Evolutionary conservation across 1,140 invertebrate species (phyloP), one percentile per base, ranked within the genome.

Genomic region (Dolichoris vasculosae): DNA sequence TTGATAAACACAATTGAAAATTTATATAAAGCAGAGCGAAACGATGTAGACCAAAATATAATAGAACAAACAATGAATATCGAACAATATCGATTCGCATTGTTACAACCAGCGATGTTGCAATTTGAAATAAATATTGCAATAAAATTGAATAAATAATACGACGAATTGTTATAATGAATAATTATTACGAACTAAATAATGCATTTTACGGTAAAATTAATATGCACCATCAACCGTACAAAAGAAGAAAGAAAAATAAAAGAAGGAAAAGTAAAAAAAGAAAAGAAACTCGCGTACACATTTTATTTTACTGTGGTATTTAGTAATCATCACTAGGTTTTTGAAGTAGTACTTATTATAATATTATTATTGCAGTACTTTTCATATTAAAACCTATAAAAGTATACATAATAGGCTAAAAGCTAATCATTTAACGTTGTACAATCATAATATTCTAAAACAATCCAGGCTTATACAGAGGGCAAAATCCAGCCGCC

Each of bases 341-440:
- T 43, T 73, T 73, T 73, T 9, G 38, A 73, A 73, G 40, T 73
- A n/a, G 69, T 73, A n/a, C 69, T 40, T 73, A 43, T 0, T n/a
- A 13, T 43, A 73, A 73, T 59, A 59, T 59, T 26, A 59, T 43
- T 73, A 73, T 73, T 1, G 26, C 17, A 71, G 6, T 11, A 43
- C 3, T 43, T 73, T 73, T 20, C 35, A 8, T n/a, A 73, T 43
- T 26, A 71, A 71, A 38, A 17, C 13, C 7, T 71, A 38, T 23
- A 40, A 71, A 15, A n/a, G 38, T 40, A 38, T 30, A 13, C 13
- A 11, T 73, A 73, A 43, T 43, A 6, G 38, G 17, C 46, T 17
- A 32, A 76, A 51, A 51, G 15, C 46, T 76, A 32, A 76, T 76
- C n/a, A 59, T 40, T 78, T 81, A 81, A 46, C 78, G 32, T 69